phyloP scores from a whole-genome alignment of 2,888 invertebrate genomes.

The Lepetodrilus schrolli region DNA sequence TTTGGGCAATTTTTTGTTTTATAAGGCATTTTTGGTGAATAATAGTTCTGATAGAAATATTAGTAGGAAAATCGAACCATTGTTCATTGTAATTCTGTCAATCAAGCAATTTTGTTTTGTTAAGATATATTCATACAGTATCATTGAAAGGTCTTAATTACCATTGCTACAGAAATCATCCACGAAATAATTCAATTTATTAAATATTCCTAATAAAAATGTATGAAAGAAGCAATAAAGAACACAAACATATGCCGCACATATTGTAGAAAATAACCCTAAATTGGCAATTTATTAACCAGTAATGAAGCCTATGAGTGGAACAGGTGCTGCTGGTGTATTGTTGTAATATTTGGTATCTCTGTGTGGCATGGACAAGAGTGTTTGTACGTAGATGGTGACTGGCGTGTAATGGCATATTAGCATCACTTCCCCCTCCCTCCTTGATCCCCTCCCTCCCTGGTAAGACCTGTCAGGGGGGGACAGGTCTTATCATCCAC shows the following conservation, averaged over 20 bases:
- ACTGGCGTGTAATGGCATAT: conserved; percentile 7
- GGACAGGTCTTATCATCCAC: neutral
- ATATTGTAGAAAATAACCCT: neutral
- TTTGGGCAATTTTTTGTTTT: too few relatives aligned
- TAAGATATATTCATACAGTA: too few relatives aligned
- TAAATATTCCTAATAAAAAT: neutral
- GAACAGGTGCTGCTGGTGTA: neutral
- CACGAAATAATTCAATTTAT: neutral
- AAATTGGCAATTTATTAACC: neutral
- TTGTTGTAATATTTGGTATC: neutral
- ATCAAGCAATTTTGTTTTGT: too few relatives aligned
- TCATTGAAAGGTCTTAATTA: too few relatives aligned
- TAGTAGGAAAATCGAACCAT: too few relatives aligned
- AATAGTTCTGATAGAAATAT: too few relatives aligned
- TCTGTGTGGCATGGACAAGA: neutral
- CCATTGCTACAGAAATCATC: neutral
- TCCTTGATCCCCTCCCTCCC: too few relatives aligned
- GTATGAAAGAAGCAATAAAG: too few relatives aligned
- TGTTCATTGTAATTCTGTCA: too few relatives aligned
- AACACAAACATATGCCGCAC: too few relatives aligned
- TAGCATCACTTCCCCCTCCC: neutral
- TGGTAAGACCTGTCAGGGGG: neutral
- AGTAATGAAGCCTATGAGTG: neutral
- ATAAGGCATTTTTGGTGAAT: too few relatives aligned
- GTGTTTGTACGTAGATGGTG: conserved; percentile 2